Evolutionary conservation across 2,888 invertebrate species (phyloP).

Genomic region (Acronicta alni): DNA sequence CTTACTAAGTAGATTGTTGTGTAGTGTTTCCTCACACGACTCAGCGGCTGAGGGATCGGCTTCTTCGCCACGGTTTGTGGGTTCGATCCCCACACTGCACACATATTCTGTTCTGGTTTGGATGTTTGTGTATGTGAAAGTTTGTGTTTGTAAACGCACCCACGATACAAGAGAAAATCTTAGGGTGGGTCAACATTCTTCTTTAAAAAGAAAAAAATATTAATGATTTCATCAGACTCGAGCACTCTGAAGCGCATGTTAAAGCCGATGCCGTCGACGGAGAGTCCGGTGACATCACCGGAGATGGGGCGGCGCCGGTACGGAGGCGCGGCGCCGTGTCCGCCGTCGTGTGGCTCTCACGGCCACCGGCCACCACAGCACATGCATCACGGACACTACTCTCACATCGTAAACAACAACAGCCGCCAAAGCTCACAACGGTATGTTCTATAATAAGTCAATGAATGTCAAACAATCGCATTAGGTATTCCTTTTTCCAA

Average conservation of each 20-base stretch:
- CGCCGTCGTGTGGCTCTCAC: conserved; percentile 90
- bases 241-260: conserved; percentile 97
- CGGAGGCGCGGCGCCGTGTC: conserved; percentile 88
- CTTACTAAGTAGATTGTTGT: no score
- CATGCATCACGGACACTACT: conserved; percentile 80
- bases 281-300: conserved; percentile 96
- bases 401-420: conserved; percentile 88
- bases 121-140: no score
- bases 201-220: not conserved
- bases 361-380: conserved; percentile 90
- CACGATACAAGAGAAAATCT: no score
- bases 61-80: no score
- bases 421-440: conserved; percentile 92
- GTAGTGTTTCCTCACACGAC: no score
- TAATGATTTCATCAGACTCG: conserved; percentile 90
- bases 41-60: no score
- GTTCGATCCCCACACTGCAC: no score
- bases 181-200: no score
- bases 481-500: no score
- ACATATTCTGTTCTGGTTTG: no score
- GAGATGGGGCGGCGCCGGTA: conserved; percentile 96
- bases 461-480: not conserved
- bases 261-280: conserved; percentile 97
- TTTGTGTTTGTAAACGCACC: no score
- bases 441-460: conserved; percentile 76